These are phyloP conservation scores for Sycobia sp. DNA, from an alignment of 1,140 invertebrate species.

Conservation along the genomic window DNA sequence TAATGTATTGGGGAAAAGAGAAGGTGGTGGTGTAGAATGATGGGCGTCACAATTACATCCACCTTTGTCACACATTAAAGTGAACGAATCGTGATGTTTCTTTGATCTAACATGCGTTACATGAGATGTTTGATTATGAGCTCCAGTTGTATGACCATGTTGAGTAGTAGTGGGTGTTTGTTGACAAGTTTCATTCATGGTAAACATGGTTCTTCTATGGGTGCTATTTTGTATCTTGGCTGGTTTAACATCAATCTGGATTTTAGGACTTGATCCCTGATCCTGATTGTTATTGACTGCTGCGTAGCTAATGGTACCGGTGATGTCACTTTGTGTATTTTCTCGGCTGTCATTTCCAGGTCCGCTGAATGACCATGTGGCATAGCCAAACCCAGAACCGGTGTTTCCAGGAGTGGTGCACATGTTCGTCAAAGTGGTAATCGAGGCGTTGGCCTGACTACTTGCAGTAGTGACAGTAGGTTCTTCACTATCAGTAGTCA, in stretches of 20 bases:
- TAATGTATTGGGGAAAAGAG: conserved; percentile 55
- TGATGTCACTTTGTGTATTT: conserved; percentile 52
- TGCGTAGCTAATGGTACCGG: conserved; percentile 57
- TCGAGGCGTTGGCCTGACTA: conserved; percentile 49
- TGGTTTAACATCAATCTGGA: conserved; percentile 58
- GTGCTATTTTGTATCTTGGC: conserved; percentile 37
- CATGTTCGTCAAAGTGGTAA: conserved; percentile 57
- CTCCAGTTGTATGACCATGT: conserved; percentile 53
- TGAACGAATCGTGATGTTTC: conserved; percentile 57
- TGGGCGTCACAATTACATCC: conserved; percentile 58
- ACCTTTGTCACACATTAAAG: conserved; percentile 55
- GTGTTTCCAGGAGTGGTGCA: conserved; percentile 60
- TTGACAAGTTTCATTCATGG: conserved; percentile 58
- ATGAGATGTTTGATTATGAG: conserved; percentile 57
- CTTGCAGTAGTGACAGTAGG: conserved; percentile 40
- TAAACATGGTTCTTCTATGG: conserved; percentile 54
- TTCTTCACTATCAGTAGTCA: conserved; percentile 52
- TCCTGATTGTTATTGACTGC: conserved; percentile 60
- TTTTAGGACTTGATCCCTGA: conserved; percentile 58
- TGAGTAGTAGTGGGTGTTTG: conserved; percentile 57
- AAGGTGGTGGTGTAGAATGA: conserved; percentile 52
- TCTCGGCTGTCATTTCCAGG: conserved; percentile 55
- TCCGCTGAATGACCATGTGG: conserved; percentile 57
- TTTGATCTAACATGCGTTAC: conserved; percentile 54
- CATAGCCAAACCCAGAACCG: conserved; percentile 57